Evolutionary conservation across 2,113 vertebrate genomes (phyloP), one percentile per base, ranked within the genome.

Genomic region (Ondatra zibethicus): DNA sequence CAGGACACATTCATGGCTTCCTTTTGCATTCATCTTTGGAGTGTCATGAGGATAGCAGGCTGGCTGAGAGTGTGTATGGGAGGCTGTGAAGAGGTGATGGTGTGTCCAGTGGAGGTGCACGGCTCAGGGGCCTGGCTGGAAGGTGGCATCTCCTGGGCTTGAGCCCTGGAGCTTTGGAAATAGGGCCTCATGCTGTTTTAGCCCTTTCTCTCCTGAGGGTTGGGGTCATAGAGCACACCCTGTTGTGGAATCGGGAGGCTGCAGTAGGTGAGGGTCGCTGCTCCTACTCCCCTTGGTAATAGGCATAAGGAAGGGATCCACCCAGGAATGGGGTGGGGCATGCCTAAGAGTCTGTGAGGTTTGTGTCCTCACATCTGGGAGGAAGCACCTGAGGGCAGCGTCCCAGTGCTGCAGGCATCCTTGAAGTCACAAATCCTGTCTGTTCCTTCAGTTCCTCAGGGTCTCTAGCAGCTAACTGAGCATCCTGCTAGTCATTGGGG

Each of bases 151-250:
- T 31, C 0, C 29, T 21, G 36, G 76, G 16, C 36, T 42, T 7
- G 42, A n/a, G 61, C 21, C 7, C n/a, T 2, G 17, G 52, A 17
- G n/a, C 52, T 50, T 23, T 2, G 13, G 3, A 27, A 10, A 68
- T 29, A 3, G 0, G 14, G 39, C 65, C 73, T 47, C 9, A 3
- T 31, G 29, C 31, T 16, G 17, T 8, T 19, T 9, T 0, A 0
- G 4, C 7, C 16, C 36, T 39, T 21, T 19, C 1, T 42, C 25
- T 33, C 8, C 0, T 9, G 16, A 23, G 42, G 33, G 19, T 33
- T 14, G 77, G 70, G 16, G 16, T 33, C 12, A 7, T 0, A 78
- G 17, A 58, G 12, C 7, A 33, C 7, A 0, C 7, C 11, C 25
- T 68, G 76, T 27, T 65, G 1, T 6, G 29, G n/a, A 25, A 19